phyloP scores from a whole-genome alignment of 2,888 invertebrate species.

The Meghimatium bilineatum region DNA sequence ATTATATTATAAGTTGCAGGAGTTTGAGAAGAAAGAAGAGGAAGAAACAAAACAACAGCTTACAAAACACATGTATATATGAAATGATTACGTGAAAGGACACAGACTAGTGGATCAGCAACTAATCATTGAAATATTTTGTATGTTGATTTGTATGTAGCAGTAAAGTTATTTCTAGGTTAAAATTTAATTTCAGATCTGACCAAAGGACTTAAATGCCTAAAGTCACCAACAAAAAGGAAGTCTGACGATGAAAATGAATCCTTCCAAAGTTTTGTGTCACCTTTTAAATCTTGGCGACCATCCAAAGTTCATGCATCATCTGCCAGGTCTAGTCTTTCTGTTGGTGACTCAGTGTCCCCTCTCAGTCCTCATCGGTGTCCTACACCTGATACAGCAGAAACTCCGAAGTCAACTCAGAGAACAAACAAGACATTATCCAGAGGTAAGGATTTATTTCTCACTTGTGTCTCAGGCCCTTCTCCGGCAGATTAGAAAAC shows the following conservation, averaged over 20 bases:
- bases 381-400: background rate
- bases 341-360: background rate
- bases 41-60: no score
- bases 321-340: background rate
- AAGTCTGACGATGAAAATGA: constrained; percentile 47
- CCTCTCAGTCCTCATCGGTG: background rate
- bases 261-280: background rate
- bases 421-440: constrained; percentile 14
- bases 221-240: constrained; percentile 42
- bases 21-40: no score
- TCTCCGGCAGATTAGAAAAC: no score
- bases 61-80: no score
- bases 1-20: no score
- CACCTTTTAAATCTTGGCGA: constrained; percentile 39
- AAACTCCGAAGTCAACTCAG: constrained; percentile 36
- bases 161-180: background rate
- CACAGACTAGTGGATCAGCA: no score
- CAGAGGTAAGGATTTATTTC: background rate
- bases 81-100: no score
- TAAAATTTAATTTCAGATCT: constrained; percentile 6
- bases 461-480: no score
- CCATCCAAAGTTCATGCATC: constrained; percentile 7
- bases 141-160: background rate
- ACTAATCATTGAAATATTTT: no score
- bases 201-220: background rate